A percentile compares a stretch with the other conserved stretches of the same genome.
phyloP scores from a whole-genome alignment of 2,113 vertebrate genomes.

The Pholis gunnellus region DNA sequence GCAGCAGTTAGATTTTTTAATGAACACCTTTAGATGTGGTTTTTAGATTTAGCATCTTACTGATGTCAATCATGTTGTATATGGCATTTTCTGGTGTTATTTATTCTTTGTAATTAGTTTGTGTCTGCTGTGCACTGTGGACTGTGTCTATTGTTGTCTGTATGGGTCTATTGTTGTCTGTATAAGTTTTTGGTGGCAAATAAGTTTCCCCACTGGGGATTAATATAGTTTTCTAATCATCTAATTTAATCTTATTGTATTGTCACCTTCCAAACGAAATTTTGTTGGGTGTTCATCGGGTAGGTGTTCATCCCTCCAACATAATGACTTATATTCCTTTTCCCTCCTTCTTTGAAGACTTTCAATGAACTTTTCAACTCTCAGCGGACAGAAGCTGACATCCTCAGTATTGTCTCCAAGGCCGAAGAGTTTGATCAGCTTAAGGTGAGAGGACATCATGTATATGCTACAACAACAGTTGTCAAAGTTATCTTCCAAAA shows the following conservation, averaged over 20 bases:
- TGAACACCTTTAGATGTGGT: too few species aligned
- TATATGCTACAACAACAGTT: background rate
- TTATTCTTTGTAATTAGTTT: too few species aligned
- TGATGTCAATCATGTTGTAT: too few species aligned
- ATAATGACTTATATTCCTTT: constrained; percentile 1
- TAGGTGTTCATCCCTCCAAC: background rate
- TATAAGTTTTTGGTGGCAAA: too few species aligned
- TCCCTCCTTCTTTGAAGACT: constrained; percentile 85
- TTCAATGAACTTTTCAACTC: constrained; percentile 97
- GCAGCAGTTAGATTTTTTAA: too few species aligned
- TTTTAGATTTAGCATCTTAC: too few species aligned
- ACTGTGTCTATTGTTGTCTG: too few species aligned
- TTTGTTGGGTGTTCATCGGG: background rate
- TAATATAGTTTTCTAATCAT: too few species aligned
- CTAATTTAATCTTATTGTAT: background rate
- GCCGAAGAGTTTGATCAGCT: constrained; percentile 99
- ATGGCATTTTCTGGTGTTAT: too few species aligned
- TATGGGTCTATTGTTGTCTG: too few species aligned
- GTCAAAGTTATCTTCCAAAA: background rate
- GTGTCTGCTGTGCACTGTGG: too few species aligned
- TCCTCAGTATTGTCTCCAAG: constrained; percentile 95
- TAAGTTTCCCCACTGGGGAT: too few species aligned
- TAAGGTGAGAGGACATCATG: constrained; percentile 87
- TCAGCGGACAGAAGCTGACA: constrained; percentile 94
- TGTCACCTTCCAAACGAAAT: background rate